Evolutionary conservation across 2,113 vertebrate genomes (phyloP), one percentile per base, ranked within the genome.

Genomic region (Forbesichthys agassizii): DNA sequence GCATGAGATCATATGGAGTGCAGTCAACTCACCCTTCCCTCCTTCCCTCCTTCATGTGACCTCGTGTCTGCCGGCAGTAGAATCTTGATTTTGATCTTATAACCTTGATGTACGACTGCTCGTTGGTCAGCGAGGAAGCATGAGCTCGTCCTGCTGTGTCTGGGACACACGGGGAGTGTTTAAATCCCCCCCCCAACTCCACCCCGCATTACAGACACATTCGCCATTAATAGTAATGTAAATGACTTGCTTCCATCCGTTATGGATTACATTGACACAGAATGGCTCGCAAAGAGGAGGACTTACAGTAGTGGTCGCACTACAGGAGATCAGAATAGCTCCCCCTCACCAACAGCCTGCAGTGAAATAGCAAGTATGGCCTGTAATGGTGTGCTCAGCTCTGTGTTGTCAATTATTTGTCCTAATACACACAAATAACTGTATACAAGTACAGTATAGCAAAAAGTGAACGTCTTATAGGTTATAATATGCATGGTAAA

Each of bases 301-400:
- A 82, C 81, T 81, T 73, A 84, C 80, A 88, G 72, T 82, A 71
- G 68, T 71, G 68, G 73, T 5, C 75, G 83, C 68, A 66, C 85
- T 80, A 75, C 27, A 71, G 66, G 70, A 69, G 71, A 84, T 85
- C 77, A 84, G 81, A 87, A 84, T 65, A 61, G 63, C 61, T 72
- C 68, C 74, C 77, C 64, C 64, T 77, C 3, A 60, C 80, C 53
- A 68, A 66, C 59, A 73, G 71, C 66, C 47, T 9, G 60, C 51
- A 58, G 57, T 88, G 73, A 88, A 91, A 90, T 88, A 88, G 89
- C 86, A 64, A 89, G 84, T 85, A 79, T 57, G 69, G 66, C 27
- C 82, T 69, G 69, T 83, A 86, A 89, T 78, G 69, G 81, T 75
- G 80, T 84, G 75, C 74, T 75, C 78, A 85, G 75, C 63, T 65